Conservation (phyloP, 2,113 vertebrate genomes). For the Bos indicus region DNA sequence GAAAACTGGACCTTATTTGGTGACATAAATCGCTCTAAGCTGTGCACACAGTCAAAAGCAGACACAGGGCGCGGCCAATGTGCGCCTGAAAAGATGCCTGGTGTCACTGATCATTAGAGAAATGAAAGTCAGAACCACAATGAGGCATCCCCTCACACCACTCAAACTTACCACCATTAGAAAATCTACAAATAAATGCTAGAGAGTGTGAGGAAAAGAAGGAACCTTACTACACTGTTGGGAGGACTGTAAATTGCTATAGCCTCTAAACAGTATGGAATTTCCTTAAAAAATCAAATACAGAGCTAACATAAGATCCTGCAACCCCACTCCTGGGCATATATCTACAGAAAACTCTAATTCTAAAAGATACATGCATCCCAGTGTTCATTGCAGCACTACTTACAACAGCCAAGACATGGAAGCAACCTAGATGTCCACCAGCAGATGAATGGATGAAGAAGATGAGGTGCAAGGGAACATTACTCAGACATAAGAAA, state of each 20-base stretch:
- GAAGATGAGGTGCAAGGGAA: accelerated
- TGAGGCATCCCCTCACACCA: background rate
- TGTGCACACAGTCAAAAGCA: background rate
- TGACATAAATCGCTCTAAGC: background rate
- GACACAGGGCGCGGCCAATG: background rate
- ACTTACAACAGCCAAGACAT: background rate
- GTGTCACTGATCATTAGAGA: background rate
- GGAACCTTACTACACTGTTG: background rate
- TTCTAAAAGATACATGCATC: background rate
- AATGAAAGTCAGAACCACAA: too few species aligned
- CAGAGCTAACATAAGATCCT: background rate
- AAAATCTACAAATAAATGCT: background rate
- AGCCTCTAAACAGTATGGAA: background rate
- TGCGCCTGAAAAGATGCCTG: background rate
- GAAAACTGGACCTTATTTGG: background rate
- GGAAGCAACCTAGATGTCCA: background rate
- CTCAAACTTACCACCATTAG: background rate
- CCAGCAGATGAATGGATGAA: too few species aligned
- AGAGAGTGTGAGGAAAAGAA: background rate
- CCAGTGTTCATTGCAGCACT: background rate
- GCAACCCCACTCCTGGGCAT: background rate
- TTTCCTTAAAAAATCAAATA: background rate
- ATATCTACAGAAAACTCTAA: background rate
- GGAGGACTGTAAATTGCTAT: background rate
- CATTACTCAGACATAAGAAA: background rate